Evolutionary conservation across 2,888 invertebrate species (phyloP).

Genomic region (Dicranocentrus wangi): DNA sequence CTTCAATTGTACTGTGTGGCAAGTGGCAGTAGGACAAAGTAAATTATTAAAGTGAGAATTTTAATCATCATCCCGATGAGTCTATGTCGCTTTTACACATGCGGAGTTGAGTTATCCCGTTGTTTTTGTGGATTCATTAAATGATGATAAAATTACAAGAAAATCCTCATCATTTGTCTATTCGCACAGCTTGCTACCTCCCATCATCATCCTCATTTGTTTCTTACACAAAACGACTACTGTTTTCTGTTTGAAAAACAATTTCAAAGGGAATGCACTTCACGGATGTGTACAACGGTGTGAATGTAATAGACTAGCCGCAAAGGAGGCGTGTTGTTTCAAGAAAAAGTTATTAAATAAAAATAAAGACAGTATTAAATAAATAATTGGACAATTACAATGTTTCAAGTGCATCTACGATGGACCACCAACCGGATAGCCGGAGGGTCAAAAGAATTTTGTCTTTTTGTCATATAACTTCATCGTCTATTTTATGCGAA

Average conservation of each 20-base stretch:
- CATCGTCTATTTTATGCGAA: no score
- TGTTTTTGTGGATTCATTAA: conserved; percentile 58
- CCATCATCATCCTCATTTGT: not conserved
- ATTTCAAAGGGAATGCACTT: not conserved
- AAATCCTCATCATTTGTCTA: conserved; percentile 43
- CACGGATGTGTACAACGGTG: not conserved
- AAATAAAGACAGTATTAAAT: not conserved
- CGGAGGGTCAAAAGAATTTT: not conserved
- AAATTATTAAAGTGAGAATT: no score
- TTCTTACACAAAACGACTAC: not conserved
- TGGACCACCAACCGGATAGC: conserved; percentile 12
- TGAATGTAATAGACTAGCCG: no score
- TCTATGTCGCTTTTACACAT: not conserved
- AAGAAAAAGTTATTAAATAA: conserved; percentile 2
- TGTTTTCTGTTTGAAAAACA: no score
- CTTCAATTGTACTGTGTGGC: no score
- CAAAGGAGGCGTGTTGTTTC: no score
- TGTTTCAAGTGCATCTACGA: not conserved
- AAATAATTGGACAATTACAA: not conserved
- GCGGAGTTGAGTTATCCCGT: conserved; percentile 40
- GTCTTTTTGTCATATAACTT: no score
- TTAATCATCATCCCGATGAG: no score
- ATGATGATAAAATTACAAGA: conserved; percentile 43
- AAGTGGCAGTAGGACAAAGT: no score
- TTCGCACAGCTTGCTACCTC: conserved; percentile 48